Conservation (phyloP, 2,113 vertebrate genomes). For the Lepus timidus region DNA sequence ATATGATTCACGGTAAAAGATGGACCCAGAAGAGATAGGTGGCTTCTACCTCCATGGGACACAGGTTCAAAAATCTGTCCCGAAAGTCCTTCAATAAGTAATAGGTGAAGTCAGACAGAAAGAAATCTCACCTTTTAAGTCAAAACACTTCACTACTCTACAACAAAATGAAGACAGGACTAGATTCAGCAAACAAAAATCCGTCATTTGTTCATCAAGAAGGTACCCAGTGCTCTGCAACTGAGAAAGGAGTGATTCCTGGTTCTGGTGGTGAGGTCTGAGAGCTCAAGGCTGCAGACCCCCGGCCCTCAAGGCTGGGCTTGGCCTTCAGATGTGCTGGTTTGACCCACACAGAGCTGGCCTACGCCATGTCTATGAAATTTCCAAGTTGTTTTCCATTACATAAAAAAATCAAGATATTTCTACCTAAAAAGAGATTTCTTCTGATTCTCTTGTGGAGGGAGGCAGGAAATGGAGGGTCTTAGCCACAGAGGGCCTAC, state of each 20-base stretch:
- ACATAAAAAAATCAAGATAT: not conserved
- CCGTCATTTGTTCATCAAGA: not conserved
- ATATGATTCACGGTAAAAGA: not conserved
- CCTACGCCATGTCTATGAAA: not conserved
- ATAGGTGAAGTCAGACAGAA: not conserved
- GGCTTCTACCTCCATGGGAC: not conserved
- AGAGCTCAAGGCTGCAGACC: not conserved
- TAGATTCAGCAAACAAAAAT: not conserved
- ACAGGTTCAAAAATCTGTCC: not conserved
- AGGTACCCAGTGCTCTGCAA: not conserved
- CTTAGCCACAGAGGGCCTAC: not conserved
- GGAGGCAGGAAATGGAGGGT: too few species aligned
- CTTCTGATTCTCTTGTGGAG: not conserved
- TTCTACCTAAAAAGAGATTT: not conserved
- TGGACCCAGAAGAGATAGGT: not conserved
- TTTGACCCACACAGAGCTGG: not conserved
- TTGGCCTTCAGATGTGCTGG: not conserved
- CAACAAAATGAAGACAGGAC: not conserved
- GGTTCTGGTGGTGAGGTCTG: not conserved
- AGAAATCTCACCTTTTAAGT: not conserved
- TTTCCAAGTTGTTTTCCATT: not conserved
- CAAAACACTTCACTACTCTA: not conserved
- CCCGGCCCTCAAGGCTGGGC: rapidly evolving
- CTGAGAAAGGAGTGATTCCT: not conserved
- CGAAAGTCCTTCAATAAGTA: not conserved